Evolutionary conservation across 2,113 vertebrate genomes (phyloP).

Genomic region (Procavia capensis): DNA sequence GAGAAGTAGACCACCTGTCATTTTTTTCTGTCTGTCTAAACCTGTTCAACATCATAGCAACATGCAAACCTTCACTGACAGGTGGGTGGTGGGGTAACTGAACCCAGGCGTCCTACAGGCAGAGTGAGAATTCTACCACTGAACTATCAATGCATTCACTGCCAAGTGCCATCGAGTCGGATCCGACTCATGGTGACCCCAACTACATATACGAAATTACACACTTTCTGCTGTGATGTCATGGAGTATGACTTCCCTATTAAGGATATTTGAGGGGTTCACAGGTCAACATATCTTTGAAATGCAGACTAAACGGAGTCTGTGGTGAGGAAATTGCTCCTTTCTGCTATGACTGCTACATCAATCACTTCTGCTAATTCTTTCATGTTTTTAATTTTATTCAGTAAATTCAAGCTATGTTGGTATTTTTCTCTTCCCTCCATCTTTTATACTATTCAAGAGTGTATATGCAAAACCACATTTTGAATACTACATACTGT

Average conservation of each 20-base stretch:
- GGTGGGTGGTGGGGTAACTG: background rate
- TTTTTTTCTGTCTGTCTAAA: background rate
- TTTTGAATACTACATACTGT: background rate
- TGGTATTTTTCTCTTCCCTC: conserved; percentile 81
- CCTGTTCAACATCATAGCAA: background rate
- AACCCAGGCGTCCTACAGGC: background rate
- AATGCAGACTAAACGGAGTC: conserved; percentile 95
- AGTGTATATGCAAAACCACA: background rate
- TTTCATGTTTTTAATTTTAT: conserved; percentile 92
- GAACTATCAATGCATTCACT: background rate
- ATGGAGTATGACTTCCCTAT: conserved; percentile 91
- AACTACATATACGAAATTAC: background rate
- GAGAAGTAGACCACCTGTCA: background rate
- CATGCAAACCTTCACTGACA: background rate
- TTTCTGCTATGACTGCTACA: conserved; percentile 93
- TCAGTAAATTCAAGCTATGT: conserved; percentile 91
- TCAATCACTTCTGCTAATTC: conserved; percentile 92
- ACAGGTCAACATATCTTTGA: conserved; percentile 97
- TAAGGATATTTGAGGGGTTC: conserved; percentile 93
- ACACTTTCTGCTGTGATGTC: conserved; percentile 93
- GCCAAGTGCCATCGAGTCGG: too few species aligned
- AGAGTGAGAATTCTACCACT: background rate
- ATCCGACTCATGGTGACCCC: too few species aligned
- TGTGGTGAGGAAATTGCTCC: conserved; percentile 94
- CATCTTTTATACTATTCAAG: conserved; percentile 54